phyloP scores from a whole-genome alignment of 2,888 invertebrate genomes.

The Rhagophthalmus giganteus region DNA sequence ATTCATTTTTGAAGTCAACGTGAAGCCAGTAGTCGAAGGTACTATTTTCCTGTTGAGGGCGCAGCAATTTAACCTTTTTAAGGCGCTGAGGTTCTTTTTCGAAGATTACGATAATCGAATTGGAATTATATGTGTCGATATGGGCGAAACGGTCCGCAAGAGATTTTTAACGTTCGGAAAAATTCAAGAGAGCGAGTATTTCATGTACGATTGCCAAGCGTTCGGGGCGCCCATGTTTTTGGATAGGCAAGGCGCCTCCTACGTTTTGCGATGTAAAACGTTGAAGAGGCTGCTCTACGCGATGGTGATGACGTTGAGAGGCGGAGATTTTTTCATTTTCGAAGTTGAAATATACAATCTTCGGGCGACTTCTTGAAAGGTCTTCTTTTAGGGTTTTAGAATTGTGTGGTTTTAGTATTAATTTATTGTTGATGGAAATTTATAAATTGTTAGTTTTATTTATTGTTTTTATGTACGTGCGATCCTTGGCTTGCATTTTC shows the following conservation, averaged over 20 bases:
- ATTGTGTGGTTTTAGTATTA: no score
- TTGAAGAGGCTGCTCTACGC: conserved; percentile 66
- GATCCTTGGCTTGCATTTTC: no score
- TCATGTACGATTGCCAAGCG: conserved; percentile 69
- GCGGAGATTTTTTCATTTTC: conserved; percentile 54
- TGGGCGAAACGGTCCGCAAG: conserved; percentile 53
- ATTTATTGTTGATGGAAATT: no score
- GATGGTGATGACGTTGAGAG: conserved; percentile 61
- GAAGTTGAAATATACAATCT: conserved; percentile 45
- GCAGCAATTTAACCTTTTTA: conserved; percentile 65
- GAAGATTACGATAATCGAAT: conserved; percentile 54
- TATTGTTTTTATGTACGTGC: no score
- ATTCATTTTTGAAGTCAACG: conserved; percentile 61
- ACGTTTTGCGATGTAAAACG: conserved; percentile 60
- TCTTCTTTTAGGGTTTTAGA: not conserved
- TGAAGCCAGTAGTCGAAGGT: conserved; percentile 63
- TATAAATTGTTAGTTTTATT: no score
- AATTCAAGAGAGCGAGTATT: conserved; percentile 59
- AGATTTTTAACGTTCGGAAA: conserved; percentile 51
- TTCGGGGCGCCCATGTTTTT: conserved; percentile 64
- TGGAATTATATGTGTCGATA: conserved; percentile 61
- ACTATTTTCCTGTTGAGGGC: conserved; percentile 62
- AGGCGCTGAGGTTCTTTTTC: conserved; percentile 65
- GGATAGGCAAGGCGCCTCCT: conserved; percentile 59
- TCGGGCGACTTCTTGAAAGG: not conserved